A percentile compares a stretch with the other conserved stretches of the same genome.
These are phyloP conservation scores for Caenorhabditis sulstoni DNA, from an alignment of 2,888 invertebrate species.

Conservation along the genomic window DNA sequence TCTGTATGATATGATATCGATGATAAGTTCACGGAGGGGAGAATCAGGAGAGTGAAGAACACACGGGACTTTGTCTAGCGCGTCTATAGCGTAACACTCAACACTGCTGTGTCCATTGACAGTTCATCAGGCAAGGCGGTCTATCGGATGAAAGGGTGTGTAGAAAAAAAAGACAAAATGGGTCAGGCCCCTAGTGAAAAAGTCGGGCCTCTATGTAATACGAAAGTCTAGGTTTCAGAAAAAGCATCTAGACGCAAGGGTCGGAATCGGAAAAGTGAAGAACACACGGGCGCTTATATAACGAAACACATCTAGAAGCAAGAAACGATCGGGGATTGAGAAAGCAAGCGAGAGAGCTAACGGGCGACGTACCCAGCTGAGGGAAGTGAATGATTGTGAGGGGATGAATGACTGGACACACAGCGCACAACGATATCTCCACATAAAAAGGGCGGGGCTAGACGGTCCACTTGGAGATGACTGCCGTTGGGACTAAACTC, in stretches of 20 bases:
- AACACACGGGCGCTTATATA: too few relatives aligned
- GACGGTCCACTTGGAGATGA: too few relatives aligned
- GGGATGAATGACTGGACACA: too few relatives aligned
- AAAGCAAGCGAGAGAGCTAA: too few relatives aligned
- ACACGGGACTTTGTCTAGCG: slow-evolving; percentile 19
- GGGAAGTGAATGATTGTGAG: too few relatives aligned
- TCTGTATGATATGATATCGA: neutral
- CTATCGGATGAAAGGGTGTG: slow-evolving; percentile 14
- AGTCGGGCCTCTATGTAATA: too few relatives aligned
- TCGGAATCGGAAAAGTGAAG: too few relatives aligned
- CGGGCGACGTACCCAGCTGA: too few relatives aligned
- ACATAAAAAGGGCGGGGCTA: too few relatives aligned
- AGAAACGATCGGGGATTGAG: neutral
- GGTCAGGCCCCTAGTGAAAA: neutral
- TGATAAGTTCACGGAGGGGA: slow-evolving; percentile 16
- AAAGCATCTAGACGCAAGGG: neutral
- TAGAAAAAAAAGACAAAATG: slow-evolving; percentile 23
- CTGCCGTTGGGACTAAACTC: too few relatives aligned
- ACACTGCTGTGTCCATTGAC: slow-evolving; percentile 25
- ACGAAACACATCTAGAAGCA: neutral
- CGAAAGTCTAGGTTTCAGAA: neutral
- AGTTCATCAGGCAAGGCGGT: slow-evolving; percentile 25
- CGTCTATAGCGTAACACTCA: slow-evolving; percentile 10
- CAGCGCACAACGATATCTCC: too few relatives aligned
- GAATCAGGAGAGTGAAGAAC: slow-evolving; percentile 17